Evolutionary conservation across 2,888 invertebrate genomes (phyloP), one percentile per base, ranked within the genome.

Genomic region (Dugesia japonica): DNA sequence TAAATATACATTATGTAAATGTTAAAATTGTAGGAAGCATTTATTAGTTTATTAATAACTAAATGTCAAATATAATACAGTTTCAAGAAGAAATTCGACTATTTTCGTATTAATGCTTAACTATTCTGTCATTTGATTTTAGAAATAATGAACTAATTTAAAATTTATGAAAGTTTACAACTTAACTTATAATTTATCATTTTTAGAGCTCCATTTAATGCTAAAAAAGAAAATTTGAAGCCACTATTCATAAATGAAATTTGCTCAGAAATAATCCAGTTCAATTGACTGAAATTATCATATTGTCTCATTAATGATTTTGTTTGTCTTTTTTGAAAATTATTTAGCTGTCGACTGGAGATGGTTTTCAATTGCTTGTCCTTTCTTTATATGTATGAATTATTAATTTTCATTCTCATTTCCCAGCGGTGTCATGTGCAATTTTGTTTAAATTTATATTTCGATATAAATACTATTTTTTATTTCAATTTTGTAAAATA

Each of bases 351-450:
- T 56, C 17, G n/a, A 56, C 4, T 56, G 56, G 56, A 56, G 17
- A 56, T 56, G 23, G 23, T 56, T 56, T 56, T 56, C 56, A 56
- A 56, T 56, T 23, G 56, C 56, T 56, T 56, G 56, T 56, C 56
- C 56, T 56, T 56, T 56, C n/a, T 56, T 56, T 56, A 38, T 56
- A 56, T 56, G n/a, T 56, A 56, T 56, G 56, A 56, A 4, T 56
- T 23, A 20, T 56, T n/a, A n/a, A n/a, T 7, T 56, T 56, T 56
- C 56, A 56, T 56, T 38, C 38, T 13, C 17, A 38, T 38, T 38
- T 9, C 38, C 38, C 56, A 4, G 56, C 56, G 56, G 56, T 56
- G 17, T 56, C 56, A 56, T 56, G 56, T 56, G 56, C 56, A 31
- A 31, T 31, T 13, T 23, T 56, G 56, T 56, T 23, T 56, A 4